These are phyloP conservation scores for Larimichthys crocea DNA, from an alignment of 2,113 vertebrate genomes.

Conservation along the genomic window DNA sequence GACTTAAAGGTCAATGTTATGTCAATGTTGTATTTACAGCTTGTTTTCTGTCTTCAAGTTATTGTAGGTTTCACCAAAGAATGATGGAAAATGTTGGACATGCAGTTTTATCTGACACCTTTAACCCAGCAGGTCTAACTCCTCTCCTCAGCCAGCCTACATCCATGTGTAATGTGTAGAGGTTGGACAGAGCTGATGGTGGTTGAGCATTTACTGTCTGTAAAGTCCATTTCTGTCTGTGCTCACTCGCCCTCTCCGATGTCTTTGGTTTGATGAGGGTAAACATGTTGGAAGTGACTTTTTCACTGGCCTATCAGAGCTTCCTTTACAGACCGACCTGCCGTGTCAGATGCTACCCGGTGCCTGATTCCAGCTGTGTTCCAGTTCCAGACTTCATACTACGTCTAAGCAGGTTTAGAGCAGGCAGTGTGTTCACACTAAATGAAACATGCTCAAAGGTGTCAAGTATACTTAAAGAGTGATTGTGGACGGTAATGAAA, in stretches of 20 bases:
- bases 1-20: not conserved
- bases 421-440: not conserved
- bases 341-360: not conserved
- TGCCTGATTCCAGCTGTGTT: not conserved
- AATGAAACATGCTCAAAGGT: slow-evolving; percentile 2
- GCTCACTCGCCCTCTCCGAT: not conserved
- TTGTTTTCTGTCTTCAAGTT: not conserved
- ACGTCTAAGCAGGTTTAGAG: not conserved
- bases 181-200: not conserved
- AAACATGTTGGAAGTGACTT: not conserved
- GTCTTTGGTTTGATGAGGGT: slow-evolving; percentile 14
- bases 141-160: not conserved
- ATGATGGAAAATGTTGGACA: not conserved
- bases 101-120: not conserved
- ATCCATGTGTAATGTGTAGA: not conserved
- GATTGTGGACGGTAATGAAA: too few species aligned
- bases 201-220: too few species aligned
- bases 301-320: not conserved
- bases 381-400: slow-evolving; percentile 15
- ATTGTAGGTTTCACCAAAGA: not conserved
- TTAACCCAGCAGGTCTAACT: not conserved
- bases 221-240: not conserved
- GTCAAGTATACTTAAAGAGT: not conserved
- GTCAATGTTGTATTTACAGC: not conserved
- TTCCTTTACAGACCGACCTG: not conserved